These are phyloP conservation scores for Hyles euphorbiae DNA, from an alignment of 1,140 invertebrate genomes.

Conservation along the genomic window DNA sequence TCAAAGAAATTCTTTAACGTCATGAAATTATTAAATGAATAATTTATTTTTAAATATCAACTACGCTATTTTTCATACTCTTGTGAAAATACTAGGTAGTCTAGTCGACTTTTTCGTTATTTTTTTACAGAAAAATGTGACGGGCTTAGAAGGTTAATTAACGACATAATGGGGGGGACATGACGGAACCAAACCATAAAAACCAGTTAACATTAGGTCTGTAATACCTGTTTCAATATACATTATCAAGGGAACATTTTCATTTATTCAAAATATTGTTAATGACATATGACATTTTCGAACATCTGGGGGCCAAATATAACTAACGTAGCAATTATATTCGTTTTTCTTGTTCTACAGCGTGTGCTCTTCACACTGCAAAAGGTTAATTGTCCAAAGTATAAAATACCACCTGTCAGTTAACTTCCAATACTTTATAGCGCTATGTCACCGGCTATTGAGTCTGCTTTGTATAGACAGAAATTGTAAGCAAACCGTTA, in stretches of 20 bases:
- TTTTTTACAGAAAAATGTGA: too few relatives aligned
- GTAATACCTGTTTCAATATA: not conserved
- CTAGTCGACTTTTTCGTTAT: too few relatives aligned
- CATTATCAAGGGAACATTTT: slow-evolving; percentile 7
- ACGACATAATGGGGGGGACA: slow-evolving; percentile 1
- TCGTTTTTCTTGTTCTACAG: slow-evolving; percentile 11
- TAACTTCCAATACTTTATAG: slow-evolving; percentile 19
- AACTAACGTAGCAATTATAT: slow-evolving; percentile 12
- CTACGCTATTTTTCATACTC: too few relatives aligned
- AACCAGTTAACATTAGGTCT: not conserved
- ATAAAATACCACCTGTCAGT: slow-evolving; percentile 22
- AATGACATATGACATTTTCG: slow-evolving; percentile 7
- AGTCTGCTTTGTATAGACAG: slow-evolving; percentile 10
- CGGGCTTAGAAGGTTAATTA: slow-evolving; percentile 4
- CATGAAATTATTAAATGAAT: too few relatives aligned
- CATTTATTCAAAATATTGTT: slow-evolving; percentile 7
- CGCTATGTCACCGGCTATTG: slow-evolving; percentile 8
- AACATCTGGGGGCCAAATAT: not conserved
- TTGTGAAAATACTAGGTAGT: too few relatives aligned
- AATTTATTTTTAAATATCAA: too few relatives aligned
- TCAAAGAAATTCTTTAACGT: too few relatives aligned
- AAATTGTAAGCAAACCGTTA: slow-evolving; percentile 16
- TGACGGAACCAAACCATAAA: not conserved
- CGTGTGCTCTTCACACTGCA: slow-evolving; percentile 13
- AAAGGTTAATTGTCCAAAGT: slow-evolving; percentile 20